A percentile compares a stretch with the other conserved stretches of the same genome.
phyloP scores from a whole-genome alignment of 2,113 vertebrate species.

The Theropithecus gelada region DNA sequence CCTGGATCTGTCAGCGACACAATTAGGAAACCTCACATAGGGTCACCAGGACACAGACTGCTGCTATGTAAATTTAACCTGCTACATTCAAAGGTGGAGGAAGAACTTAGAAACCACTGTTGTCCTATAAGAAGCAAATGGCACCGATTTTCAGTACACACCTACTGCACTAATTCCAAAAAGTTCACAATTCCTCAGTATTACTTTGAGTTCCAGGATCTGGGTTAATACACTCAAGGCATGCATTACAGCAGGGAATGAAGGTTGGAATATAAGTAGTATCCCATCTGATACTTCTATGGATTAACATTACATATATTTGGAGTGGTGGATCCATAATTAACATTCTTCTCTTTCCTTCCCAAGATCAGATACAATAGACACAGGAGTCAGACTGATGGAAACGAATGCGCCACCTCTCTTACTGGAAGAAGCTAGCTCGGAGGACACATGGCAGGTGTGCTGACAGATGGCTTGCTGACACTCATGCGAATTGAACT shows the following conservation, averaged over 20 bases:
- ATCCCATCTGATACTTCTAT: not conserved
- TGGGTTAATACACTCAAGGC: not conserved
- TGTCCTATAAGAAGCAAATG: not conserved
- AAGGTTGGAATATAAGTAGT: not conserved
- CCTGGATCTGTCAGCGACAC: not conserved
- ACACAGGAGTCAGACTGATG: not conserved
- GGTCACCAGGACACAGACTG: not conserved
- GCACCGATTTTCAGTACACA: not conserved
- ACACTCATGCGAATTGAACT: not conserved
- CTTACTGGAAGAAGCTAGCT: not conserved
- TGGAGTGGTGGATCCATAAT: not conserved
- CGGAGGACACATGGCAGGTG: not conserved
- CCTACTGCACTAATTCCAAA: not conserved
- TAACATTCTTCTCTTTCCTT: not conserved
- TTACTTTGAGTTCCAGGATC: not conserved
- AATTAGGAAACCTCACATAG: conserved; percentile 18
- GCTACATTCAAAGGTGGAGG: not conserved
- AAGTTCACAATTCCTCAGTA: not conserved
- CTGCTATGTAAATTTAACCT: conserved; percentile 20
- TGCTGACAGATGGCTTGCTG: not conserved
- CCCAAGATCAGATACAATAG: not conserved
- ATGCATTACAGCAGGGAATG: not conserved
- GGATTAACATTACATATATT: not conserved
- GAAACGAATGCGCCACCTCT: not conserved
- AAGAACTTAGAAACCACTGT: not conserved